Conservation (phyloP, 2,797 vertebrate species). For the Merluccius polli region DNA sequence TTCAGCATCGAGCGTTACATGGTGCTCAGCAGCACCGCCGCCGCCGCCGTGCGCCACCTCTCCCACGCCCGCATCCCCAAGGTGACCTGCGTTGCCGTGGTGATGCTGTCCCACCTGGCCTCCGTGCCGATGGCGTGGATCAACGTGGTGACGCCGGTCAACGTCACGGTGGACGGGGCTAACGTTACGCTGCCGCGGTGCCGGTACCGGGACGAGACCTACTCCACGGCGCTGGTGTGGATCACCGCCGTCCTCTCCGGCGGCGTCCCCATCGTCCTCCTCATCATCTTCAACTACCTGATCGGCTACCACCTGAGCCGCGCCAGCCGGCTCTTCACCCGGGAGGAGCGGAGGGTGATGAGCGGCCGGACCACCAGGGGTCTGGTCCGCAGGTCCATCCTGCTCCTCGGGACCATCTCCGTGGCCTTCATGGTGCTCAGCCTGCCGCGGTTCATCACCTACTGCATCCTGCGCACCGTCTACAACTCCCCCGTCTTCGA, state of each 20-base stretch:
- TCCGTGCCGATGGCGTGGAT: constrained; percentile 74
- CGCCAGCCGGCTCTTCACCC: constrained; percentile 66
- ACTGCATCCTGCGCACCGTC: constrained; percentile 75
- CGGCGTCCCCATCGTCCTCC: constrained; percentile 68
- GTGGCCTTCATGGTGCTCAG: constrained; percentile 68
- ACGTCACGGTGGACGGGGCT: constrained; percentile 45
- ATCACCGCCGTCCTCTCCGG: constrained; percentile 71
- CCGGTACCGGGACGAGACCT: constrained; percentile 57
- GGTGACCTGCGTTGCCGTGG: constrained; percentile 57
- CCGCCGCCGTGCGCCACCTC: constrained; percentile 53
- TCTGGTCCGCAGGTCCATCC: constrained; percentile 63
- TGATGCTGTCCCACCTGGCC: constrained; percentile 65
- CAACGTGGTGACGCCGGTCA: constrained; percentile 53
- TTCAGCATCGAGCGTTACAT: constrained; percentile 78
- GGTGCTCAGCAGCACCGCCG: constrained; percentile 63
- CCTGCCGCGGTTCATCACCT: constrained; percentile 75
- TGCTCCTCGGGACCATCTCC: constrained; percentile 70
- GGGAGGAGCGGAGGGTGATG: constrained; percentile 66
- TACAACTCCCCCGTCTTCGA: constrained; percentile 66
- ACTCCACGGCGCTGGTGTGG: constrained; percentile 70
- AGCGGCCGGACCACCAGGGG: constrained; percentile 50
- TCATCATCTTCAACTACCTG: constrained; percentile 74
- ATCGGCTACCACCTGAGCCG: constrained; percentile 62
- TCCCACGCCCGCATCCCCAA: constrained; percentile 57
- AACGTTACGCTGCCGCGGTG: constrained; percentile 59